phyloP scores from a whole-genome alignment of 2,888 invertebrate genomes.

The Acrobeloides nanus region DNA sequence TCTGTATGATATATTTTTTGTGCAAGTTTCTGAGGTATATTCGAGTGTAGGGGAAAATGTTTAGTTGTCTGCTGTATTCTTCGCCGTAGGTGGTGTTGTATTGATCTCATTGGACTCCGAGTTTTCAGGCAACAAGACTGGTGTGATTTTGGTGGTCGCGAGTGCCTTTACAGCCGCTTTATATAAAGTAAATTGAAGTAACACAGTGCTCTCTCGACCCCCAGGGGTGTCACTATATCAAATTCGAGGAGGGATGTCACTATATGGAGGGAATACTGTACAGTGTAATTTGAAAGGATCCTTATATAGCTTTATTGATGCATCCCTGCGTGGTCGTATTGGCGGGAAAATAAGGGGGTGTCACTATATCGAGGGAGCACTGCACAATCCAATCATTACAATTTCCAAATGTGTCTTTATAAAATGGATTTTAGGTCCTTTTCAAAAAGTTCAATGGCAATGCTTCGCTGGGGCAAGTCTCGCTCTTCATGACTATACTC shows the following conservation, averaged over 20 bases:
- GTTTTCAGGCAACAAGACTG: constrained; percentile 57
- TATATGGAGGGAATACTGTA: no score
- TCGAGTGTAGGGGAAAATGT: no score
- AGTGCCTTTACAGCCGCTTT: constrained; percentile 85
- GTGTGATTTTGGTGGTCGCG: constrained; percentile 80
- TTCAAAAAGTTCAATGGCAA: constrained; percentile 89
- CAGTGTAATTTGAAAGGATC: no score
- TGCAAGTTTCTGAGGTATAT: not conserved
- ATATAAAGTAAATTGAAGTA: constrained; percentile 70
- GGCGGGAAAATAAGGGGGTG: no score
- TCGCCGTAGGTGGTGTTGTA: constrained; percentile 46
- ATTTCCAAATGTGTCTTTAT: constrained; percentile 6
- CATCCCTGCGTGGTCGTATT: no score
- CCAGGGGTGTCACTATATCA: no score
- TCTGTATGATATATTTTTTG: not conserved
- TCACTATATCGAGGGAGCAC: no score
- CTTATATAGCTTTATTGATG: no score
- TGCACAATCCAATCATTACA: not conserved
- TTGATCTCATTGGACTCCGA: constrained; percentile 44
- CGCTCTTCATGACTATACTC: constrained; percentile 82
- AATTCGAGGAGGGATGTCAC: no score
- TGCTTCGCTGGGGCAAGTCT: constrained; percentile 81
- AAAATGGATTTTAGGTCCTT: constrained; percentile 66
- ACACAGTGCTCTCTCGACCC: no score
- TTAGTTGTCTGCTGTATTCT: constrained; percentile 38